Base-by-base conservation (phyloP, 2,888 invertebrate species). In the Rhamnusium bicolor region DNA sequence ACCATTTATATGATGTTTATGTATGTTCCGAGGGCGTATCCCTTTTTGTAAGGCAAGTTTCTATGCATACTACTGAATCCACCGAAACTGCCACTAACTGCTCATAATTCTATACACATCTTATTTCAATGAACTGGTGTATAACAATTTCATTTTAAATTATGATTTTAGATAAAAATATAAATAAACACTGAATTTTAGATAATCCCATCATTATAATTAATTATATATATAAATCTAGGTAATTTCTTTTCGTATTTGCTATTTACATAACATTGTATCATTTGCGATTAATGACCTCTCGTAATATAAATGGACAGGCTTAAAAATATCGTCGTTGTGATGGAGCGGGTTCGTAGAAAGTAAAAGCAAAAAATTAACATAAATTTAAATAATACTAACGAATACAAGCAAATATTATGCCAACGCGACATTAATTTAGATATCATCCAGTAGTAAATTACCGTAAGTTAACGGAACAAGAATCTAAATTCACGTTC, bases 321-420 rank as follows among this genome's bases (percentile, higher is more conserved):
- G 18, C 6, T 19, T 51, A 51, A 51, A 51, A 51, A 51, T 51
- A 29, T 3, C 16, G 16, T 56, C 56, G 12, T n/a, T 40, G n/a
- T 14, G n/a, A 16, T 27, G 18, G 29, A 27, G 27, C n/a, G 53
- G 10, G 40, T 7, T 32, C 3, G 60, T 61, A 61, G 61, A 61
- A 69, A 69, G 69, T 69, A 69, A 69, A 69, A 61, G 69, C 62
- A 61, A 69, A 47, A 71, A 66, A 56, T 63, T 63, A 19, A 40
- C 63, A 70, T 65, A 71, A 66, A 71, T 66, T 65, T 65, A 24
- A 60, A 63, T 62, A 53, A 16, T 61, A 1, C 12, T 3, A 60
- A 46, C 5, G 2, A 12, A 46, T 1, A 12, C 14, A 61, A 40
- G 16, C 32, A n/a, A 7, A 62, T 46, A 51, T 29, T 40, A 32